These are phyloP conservation scores for Lepidurus apus DNA, from an alignment of 1,140 invertebrate genomes.

Conservation along the genomic window DNA sequence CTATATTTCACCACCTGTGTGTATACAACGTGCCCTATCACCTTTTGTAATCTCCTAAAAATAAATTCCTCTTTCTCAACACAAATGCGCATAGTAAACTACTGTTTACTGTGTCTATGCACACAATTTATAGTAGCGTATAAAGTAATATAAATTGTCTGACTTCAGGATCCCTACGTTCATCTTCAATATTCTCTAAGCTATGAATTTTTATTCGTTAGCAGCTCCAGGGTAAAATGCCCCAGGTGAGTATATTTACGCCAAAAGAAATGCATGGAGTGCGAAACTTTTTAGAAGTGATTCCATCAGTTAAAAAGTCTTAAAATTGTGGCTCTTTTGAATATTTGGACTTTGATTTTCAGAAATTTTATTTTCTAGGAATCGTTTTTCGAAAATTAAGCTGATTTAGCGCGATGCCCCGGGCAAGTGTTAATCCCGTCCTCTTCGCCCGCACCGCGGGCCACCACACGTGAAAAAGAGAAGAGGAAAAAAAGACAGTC, in stretches of 20 bases:
- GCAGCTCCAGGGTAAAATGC: no score
- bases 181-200: no score
- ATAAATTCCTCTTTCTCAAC: not conserved
- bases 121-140: no score
- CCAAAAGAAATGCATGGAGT: not conserved
- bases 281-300: not conserved
- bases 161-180: no score
- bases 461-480: not conserved
- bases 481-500: not conserved
- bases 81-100: not conserved
- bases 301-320: not conserved
- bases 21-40: not conserved
- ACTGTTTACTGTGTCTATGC: no score
- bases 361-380: not conserved
- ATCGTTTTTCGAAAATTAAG: not conserved
- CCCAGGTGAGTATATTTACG: no score
- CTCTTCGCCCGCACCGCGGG: not conserved
- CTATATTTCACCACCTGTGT: conserved; percentile 9
- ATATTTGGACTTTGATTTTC: not conserved
- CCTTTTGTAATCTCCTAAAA: not conserved
- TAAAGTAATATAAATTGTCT: no score
- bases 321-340: not conserved
- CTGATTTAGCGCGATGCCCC: not conserved
- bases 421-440: not conserved
- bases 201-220: no score